phyloP scores from a whole-genome alignment of 2,888 invertebrate genomes.

The Aricia artaxerxes region DNA sequence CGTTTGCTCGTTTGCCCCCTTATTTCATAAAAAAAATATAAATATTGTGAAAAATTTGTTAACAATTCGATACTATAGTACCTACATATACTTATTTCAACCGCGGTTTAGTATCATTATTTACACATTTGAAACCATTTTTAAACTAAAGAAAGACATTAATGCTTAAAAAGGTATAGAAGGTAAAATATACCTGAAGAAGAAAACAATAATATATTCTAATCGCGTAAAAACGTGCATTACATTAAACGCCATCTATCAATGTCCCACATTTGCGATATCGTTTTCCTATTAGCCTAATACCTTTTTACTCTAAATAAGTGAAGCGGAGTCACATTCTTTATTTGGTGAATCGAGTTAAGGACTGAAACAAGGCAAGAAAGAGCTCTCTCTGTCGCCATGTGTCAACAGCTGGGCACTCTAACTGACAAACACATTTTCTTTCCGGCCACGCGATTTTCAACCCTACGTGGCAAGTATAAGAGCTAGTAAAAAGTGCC shows the following conservation, averaged over 20 bases:
- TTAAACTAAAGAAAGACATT: neutral
- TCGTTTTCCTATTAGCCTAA: constrained; percentile 17
- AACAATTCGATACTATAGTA: no score
- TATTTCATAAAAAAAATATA: no score
- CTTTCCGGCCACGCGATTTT: constrained; percentile 15
- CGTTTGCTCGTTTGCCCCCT: no score
- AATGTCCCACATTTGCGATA: neutral
- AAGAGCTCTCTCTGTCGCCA: constrained; percentile 64
- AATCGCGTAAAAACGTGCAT: neutral
- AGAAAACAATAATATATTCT: neutral
- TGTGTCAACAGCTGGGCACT: constrained; percentile 66
- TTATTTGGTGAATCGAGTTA: constrained; percentile 69
- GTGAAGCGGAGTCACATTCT: constrained; percentile 57
- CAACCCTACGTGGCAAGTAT: neutral
- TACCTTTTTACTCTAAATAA: constrained; percentile 42
- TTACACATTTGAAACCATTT: neutral
- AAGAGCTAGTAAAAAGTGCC: constrained; percentile 27
- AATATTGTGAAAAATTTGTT: no score
- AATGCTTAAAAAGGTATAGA: no score
- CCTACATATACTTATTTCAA: no score
- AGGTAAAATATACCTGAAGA: neutral
- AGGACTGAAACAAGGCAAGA: constrained; percentile 66
- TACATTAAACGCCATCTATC: constrained; percentile 4
- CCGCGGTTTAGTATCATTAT: no score
- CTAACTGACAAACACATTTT: constrained; percentile 43